Evolutionary conservation across 2,113 vertebrate species (phyloP).

Genomic region (Blennius ocellaris): DNA sequence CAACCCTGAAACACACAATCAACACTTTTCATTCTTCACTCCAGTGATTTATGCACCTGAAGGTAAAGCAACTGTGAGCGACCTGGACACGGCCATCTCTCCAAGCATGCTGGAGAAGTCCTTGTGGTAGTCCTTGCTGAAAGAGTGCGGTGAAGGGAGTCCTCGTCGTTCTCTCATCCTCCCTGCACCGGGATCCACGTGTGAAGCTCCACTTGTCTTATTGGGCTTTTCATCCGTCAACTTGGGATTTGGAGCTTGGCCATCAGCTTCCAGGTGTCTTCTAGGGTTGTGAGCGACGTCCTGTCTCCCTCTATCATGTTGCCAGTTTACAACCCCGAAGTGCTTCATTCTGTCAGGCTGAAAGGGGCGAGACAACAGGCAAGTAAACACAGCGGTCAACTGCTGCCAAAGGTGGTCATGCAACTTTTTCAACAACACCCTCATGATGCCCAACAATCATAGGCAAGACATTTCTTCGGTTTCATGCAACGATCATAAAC

Average conservation of each 20-base stretch:
- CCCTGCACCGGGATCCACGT: slow-evolving; percentile 69
- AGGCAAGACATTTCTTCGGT: too few species aligned
- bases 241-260: slow-evolving; percentile 33
- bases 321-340: slow-evolving; percentile 74
- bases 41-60: neutral
- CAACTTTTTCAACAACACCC: neutral
- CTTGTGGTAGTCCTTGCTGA: slow-evolving; percentile 82
- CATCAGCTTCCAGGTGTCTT: slow-evolving; percentile 2
- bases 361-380: neutral
- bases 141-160: slow-evolving; percentile 18
- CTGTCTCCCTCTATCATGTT: slow-evolving; percentile 39
- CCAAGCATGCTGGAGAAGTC: slow-evolving; percentile 82
- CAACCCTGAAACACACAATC: slow-evolving; percentile 64
- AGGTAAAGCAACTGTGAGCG: slow-evolving; percentile 13
- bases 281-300: slow-evolving; percentile 51
- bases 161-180: slow-evolving; percentile 1
- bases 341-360: slow-evolving; percentile 89
- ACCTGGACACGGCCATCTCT: slow-evolving; percentile 87
- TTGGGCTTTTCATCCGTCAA: slow-evolving; percentile 27
- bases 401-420: neutral
- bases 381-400: neutral
- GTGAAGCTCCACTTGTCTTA: slow-evolving; percentile 77
- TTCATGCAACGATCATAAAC: too few species aligned
- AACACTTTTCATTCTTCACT: neutral
- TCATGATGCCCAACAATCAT: neutral